Percentiles rank a stretch among this genome's conserved stretches.
phyloP scores from a whole-genome alignment of 1,140 invertebrate genomes.

The Drosophila paulistorum region DNA sequence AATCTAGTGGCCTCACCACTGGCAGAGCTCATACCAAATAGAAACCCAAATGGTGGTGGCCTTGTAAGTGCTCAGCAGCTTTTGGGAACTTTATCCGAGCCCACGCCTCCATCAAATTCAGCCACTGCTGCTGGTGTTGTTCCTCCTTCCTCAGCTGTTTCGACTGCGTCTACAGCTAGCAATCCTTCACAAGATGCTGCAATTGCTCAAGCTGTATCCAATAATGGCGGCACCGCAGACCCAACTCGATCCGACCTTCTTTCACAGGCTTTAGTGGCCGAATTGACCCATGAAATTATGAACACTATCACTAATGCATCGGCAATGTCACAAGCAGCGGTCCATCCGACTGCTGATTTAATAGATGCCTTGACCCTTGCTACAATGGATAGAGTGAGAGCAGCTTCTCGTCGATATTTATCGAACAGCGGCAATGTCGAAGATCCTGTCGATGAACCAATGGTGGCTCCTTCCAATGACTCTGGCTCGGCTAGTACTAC shows the following conservation, averaged over 20 bases:
- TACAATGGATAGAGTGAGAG: constrained; percentile 50
- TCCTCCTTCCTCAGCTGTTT: constrained; percentile 31
- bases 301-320: neutral
- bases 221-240: neutral
- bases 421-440: constrained; percentile 39
- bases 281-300: neutral
- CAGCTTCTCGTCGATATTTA: constrained; percentile 19
- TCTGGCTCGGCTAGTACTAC: neutral
- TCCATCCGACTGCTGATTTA: neutral
- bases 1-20: constrained; percentile 43
- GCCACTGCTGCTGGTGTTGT: constrained; percentile 42
- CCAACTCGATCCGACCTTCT: neutral
- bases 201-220: neutral
- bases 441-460: constrained; percentile 72
- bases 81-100: neutral
- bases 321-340: no score
- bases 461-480: constrained; percentile 50
- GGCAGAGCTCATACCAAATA: constrained; percentile 20
- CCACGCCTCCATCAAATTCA: constrained; percentile 14
- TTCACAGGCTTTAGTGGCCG: neutral
- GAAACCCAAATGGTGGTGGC: neutral
- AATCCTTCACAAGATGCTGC: neutral
- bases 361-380: constrained; percentile 8
- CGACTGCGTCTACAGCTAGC: neutral
- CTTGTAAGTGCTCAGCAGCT: neutral